Evolutionary conservation across 1,140 invertebrate genomes (phyloP), one percentile per base, ranked within the genome.

Genomic region (Zaprionus capensis): DNA sequence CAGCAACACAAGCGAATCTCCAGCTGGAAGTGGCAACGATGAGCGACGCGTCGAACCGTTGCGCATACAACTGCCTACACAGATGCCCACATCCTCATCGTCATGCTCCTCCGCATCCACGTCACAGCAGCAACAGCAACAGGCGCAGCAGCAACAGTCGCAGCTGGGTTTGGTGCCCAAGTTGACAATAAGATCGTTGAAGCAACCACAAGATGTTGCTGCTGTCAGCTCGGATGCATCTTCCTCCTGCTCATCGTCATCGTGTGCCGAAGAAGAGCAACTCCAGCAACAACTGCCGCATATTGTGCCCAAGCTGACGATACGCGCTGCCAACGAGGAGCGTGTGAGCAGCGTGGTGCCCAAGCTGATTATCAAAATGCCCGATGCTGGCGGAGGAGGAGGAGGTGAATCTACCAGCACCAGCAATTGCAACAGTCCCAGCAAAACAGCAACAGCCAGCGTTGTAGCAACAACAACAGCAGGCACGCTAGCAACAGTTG

Each of bases 261-360:
- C 84, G 3, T 90, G 82, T 17, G 88, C 85, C 44, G 91, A 92
- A 41, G 91, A 91, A 26, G 88, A 92, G 46, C 66, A 71, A 14
- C 20, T 51, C 11, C 46, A 51, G 38, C 38, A 51, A 51, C 46
- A 51, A 12, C 41, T 68, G 74, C 64, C 91, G 26, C 91, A 92
- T 58, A 92, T 92, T 73, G 84, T 92, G 67, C 91, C 91, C 65
- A 92, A 92, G 62, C 69, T 92, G 38, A 92, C 91, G 2, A 92
- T 92, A 66, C 82, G 91, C 9, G 82, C 90, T 6, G 83, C 87
- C 34, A 88, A 90, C 56, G 91, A 92, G 62, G 83, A 82, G 63
- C 73, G 83, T 12, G 80, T 76, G 46, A 76, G 84, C 22, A 88
- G 87, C 5, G 77, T 92, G 15, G 92, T 92, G 41, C 92, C 92